phyloP scores from a whole-genome alignment of 2,888 invertebrate species.

The Mesoligia furuncula region DNA sequence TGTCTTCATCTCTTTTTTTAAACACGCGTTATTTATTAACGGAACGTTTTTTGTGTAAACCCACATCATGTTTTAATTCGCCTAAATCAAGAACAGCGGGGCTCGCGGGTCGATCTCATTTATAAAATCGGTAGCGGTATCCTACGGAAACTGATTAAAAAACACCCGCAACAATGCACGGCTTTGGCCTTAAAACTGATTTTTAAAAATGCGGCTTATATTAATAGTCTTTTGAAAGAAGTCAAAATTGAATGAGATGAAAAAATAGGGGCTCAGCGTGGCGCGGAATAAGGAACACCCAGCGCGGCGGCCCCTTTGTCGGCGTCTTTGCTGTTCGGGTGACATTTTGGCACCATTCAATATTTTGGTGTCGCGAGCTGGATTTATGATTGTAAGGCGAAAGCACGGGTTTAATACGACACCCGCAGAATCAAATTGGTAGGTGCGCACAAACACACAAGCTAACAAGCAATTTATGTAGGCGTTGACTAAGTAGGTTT shows the following conservation, averaged over 20 bases:
- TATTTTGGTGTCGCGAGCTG: slow-evolving; percentile 89
- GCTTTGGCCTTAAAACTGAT: slow-evolving; percentile 87
- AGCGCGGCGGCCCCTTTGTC: slow-evolving; percentile 88
- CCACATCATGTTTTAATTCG: slow-evolving; percentile 89
- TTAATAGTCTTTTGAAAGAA: slow-evolving; percentile 90
- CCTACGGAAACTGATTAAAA: slow-evolving; percentile 90
- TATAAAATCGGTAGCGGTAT: slow-evolving; percentile 90
- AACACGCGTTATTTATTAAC: slow-evolving; percentile 87
- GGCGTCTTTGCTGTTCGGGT: slow-evolving; percentile 87
- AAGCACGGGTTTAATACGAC: slow-evolving; percentile 77
- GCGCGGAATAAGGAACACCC: slow-evolving; percentile 87
- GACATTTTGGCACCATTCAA: slow-evolving; percentile 91
- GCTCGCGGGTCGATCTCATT: slow-evolving; percentile 82
- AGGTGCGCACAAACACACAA: slow-evolving; percentile 54
- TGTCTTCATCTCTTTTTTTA: slow-evolving; percentile 86
- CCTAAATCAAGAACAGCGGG: slow-evolving; percentile 85
- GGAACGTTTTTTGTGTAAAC: slow-evolving; percentile 84
- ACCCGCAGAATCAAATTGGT: slow-evolving; percentile 64
- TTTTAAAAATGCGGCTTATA: slow-evolving; percentile 90
- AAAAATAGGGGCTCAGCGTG: slow-evolving; percentile 88
- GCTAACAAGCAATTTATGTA: slow-evolving; percentile 44
- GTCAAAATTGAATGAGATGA: slow-evolving; percentile 90
- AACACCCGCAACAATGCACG: slow-evolving; percentile 85
- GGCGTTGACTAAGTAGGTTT: not conserved
- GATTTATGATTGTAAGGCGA: slow-evolving; percentile 88